A percentile compares a stretch with the other conserved stretches of the same genome.
Conservation (phyloP, 2,113 vertebrate species). For the Plectropomus leopardus region DNA sequence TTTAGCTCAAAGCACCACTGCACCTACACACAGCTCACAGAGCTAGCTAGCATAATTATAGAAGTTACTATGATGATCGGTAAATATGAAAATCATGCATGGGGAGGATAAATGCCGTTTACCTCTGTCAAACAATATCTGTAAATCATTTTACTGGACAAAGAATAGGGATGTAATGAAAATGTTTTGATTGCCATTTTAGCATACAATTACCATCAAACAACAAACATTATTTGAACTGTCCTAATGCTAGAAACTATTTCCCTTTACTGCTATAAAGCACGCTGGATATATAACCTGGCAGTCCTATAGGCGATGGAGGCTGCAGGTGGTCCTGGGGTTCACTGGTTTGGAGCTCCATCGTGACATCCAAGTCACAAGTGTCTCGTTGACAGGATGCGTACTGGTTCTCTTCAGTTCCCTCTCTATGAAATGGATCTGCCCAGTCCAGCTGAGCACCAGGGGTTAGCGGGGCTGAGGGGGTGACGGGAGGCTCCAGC, state of each 20-base stretch:
- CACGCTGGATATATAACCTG: constrained; percentile 65
- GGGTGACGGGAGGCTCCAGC: constrained; percentile 64
- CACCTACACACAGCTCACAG: too few species aligned
- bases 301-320: constrained; percentile 59
- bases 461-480: constrained; percentile 75
- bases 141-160: background rate
- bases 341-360: constrained; percentile 49
- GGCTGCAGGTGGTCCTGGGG: constrained; percentile 29
- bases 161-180: background rate
- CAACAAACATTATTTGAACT: background rate
- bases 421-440: constrained; percentile 23
- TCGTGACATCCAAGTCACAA: constrained; percentile 34
- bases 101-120: background rate
- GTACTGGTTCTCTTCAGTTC: constrained; percentile 9
- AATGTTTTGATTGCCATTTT: background rate
- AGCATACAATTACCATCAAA: background rate
- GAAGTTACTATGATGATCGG: too few species aligned
- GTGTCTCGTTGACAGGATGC: constrained; percentile 19
- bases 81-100: background rate
- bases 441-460: constrained; percentile 74
- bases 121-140: background rate
- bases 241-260: background rate
- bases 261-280: background rate
- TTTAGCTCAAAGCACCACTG: too few species aligned
- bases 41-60: too few species aligned